Base-by-base conservation (phyloP, 2,888 invertebrate species). In the Cephus spinipes region DNA sequence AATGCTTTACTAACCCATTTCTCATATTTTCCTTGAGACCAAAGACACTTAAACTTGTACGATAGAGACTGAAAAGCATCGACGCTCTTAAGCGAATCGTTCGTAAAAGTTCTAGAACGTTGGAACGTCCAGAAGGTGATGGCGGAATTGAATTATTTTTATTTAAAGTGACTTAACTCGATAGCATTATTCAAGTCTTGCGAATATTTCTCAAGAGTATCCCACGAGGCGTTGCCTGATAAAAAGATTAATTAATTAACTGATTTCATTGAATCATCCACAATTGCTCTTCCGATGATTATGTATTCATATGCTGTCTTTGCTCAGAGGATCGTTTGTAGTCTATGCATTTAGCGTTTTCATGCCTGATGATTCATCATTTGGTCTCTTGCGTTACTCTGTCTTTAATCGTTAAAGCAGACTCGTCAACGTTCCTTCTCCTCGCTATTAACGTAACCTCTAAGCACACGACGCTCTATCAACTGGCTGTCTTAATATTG, bases 281-380 rank as follows among this genome's bases (percentile, higher is more conserved):
- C 23, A 23, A 55, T 55, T 55, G 23, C 23, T 55, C 23, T 55
- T 55, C 6, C 55, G 23, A 55, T 55, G 55, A 55, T 55, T 55
- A 55, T 15, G 55, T 9, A 55, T 55, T 55, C 55, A 23, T 55
- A 9, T 55, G 23, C 55, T 55, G 55, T 55, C 55, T 23, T 81
- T 73, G 77, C 12, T 73, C 69, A 73, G 68, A 73, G 77, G 74
- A 78, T 81, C 78, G 77, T 77, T 77, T 81, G 77, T 40, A 12
- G 33, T 55, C n/a, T 32, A 55, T 31, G 12, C 36, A 73, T 77
- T 68, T 77, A 55, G 68, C 33, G 34, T 85, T 83, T 81, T 81
- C 82, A 82, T 82, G 84, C 83, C 76, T 80, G 82, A 85, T 85
- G 85, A 87, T 81, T 86, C 88, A 87, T 83, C 84, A 78, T 78